Percentiles rank a stretch among this genome's conserved stretches.
Conservation (phyloP, 2,888 invertebrate genomes). For the Torymus aiolomorphi region DNA sequence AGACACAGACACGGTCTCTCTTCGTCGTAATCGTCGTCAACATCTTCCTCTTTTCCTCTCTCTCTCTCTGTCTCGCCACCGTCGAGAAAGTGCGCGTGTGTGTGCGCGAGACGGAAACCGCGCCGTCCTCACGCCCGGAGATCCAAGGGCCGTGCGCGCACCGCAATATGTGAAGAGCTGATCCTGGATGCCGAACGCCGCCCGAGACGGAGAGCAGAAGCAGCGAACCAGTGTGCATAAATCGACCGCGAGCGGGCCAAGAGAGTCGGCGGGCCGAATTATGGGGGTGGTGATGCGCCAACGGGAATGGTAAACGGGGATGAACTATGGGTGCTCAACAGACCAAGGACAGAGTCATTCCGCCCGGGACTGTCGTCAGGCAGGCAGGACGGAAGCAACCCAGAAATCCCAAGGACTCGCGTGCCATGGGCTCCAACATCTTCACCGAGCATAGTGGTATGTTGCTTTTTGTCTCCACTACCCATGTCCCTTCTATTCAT, state of each 20-base stretch:
- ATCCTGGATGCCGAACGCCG: not conserved
- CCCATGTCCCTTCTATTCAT: not conserved
- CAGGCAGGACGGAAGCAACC: slow-evolving; percentile 84
- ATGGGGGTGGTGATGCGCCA: slow-evolving; percentile 46
- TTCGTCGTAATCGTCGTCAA: slow-evolving; percentile 8
- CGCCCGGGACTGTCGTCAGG: slow-evolving; percentile 83
- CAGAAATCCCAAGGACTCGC: slow-evolving; percentile 87
- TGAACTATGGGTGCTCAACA: slow-evolving; percentile 93
- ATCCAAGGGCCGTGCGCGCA: slow-evolving; percentile 12
- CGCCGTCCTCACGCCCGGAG: slow-evolving; percentile 3
- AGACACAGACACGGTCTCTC: not conserved
- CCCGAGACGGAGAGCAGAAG: not conserved
- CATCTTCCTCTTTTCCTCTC: slow-evolving; percentile 13
- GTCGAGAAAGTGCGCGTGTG: slow-evolving; percentile 25
- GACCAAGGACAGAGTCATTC: slow-evolving; percentile 91
- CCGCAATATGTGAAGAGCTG: slow-evolving; percentile 55
- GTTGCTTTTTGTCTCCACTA: not conserved
- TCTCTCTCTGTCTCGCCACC: slow-evolving; percentile 2
- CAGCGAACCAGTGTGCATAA: not conserved
- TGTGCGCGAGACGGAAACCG: not conserved
- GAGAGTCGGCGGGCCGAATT: slow-evolving; percentile 8
- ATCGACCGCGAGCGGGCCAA: not conserved
- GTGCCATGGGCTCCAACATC: slow-evolving; percentile 91
- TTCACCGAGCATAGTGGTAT: slow-evolving; percentile 96
- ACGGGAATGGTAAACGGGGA: slow-evolving; percentile 74